Percentiles rank a stretch among this genome's conserved stretches.
phyloP scores from a whole-genome alignment of 2,888 invertebrate species.

The Erebia palarica region DNA sequence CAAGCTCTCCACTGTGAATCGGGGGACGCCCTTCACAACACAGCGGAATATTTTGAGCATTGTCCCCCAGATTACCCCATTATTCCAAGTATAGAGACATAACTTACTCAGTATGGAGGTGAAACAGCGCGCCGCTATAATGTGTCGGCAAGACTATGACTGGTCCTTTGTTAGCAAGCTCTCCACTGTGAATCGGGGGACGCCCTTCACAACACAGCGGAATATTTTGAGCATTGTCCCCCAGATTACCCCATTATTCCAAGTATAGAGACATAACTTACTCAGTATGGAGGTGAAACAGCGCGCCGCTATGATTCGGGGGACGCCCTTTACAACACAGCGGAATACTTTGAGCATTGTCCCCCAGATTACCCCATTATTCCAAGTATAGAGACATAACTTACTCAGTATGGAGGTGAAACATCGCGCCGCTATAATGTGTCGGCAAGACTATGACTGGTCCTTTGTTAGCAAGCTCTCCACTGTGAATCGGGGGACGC shows the following conservation, averaged over 20 bases:
- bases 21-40: slow-evolving; percentile 41
- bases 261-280: slow-evolving; percentile 50
- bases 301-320: slow-evolving; percentile 40
- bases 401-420: slow-evolving; percentile 70
- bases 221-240: slow-evolving; percentile 66
- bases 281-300: slow-evolving; percentile 70
- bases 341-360: too few species aligned
- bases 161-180: slow-evolving; percentile 51
- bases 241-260: too few species aligned
- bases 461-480: too few species aligned
- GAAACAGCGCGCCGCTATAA: slow-evolving; percentile 66
- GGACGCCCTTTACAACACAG: slow-evolving; percentile 25
- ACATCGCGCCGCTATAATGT: slow-evolving; percentile 61
- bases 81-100: slow-evolving; percentile 20
- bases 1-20: slow-evolving; percentile 50
- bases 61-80: slow-evolving; percentile 44
- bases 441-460: slow-evolving; percentile 50
- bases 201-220: slow-evolving; percentile 40
- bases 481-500: slow-evolving; percentile 48
- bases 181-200: slow-evolving; percentile 48
- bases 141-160: slow-evolving; percentile 47
- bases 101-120: slow-evolving; percentile 68
- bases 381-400: slow-evolving; percentile 36
- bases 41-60: slow-evolving; percentile 60
- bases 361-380: too few species aligned